phyloP scores from a whole-genome alignment of 2,113 vertebrate genomes.

The Corythaixoides concolor region DNA sequence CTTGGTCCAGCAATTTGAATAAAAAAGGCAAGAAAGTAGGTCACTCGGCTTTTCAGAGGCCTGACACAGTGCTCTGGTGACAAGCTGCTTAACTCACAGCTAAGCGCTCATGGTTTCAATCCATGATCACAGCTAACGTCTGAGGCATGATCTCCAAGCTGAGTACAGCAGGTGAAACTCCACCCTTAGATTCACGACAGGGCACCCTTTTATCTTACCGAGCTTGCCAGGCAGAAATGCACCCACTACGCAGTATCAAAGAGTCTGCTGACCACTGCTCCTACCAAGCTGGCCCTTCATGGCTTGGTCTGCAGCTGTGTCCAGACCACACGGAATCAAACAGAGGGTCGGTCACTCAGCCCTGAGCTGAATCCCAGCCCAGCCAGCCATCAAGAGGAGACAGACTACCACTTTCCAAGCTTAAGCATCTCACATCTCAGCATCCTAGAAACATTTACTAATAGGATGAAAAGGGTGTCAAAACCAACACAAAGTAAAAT shows the following conservation, averaged over 20 bases:
- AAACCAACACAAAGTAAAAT: conserved; percentile 13
- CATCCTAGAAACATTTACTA: not conserved
- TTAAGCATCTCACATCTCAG: not conserved
- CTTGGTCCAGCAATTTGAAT: conserved; percentile 64
- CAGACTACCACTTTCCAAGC: not conserved
- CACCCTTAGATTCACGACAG: not conserved
- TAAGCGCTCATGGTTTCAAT: not conserved
- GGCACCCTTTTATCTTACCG: not conserved
- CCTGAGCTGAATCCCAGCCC: not conserved
- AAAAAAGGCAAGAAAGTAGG: conserved; percentile 64
- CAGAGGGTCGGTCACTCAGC: not conserved
- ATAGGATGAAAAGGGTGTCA: conserved; percentile 6
- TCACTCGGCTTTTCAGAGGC: conserved; percentile 51
- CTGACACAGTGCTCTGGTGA: conserved; percentile 46
- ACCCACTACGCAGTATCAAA: not conserved
- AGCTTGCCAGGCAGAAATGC: not conserved
- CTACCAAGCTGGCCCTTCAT: not conserved
- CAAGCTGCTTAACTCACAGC: conserved; percentile 51
- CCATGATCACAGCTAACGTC: not conserved
- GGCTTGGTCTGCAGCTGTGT: not conserved
- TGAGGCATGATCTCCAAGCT: not conserved
- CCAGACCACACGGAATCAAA: not conserved
- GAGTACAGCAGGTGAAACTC: not conserved
- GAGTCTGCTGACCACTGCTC: not conserved
- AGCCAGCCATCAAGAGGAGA: not conserved